phyloP scores from a whole-genome alignment of 2,888 invertebrate species.

The Epirrhoe alternata region DNA sequence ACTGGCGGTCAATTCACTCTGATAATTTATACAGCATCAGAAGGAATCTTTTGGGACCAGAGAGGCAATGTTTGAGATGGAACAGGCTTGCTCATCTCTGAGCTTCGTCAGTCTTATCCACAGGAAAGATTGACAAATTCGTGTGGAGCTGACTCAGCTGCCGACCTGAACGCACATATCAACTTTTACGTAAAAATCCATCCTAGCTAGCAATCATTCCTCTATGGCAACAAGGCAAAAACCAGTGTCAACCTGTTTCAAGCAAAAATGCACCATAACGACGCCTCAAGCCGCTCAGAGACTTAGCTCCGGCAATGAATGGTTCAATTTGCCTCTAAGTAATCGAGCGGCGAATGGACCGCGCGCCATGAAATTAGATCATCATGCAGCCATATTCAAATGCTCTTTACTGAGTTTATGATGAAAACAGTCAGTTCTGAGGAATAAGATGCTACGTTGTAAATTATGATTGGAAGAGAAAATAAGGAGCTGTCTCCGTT shows the following conservation, averaged over 20 bases:
- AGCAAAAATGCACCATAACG: slow-evolving; percentile 19
- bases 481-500: neutral
- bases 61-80: neutral
- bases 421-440: slow-evolving; percentile 22
- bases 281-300: slow-evolving; percentile 44
- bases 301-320: slow-evolving; percentile 68
- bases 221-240: neutral
- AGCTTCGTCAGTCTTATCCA: too few species aligned
- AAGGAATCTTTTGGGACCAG: too few species aligned
- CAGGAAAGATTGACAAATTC: too few species aligned
- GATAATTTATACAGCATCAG: too few species aligned
- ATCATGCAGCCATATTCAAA: slow-evolving; percentile 57
- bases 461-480: neutral
- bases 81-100: neutral
- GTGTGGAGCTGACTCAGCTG: too few species aligned
- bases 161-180: too few species aligned
- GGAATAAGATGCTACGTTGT: slow-evolving; percentile 7
- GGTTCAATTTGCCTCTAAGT: slow-evolving; percentile 76
- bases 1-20: too few species aligned
- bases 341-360: slow-evolving; percentile 78
- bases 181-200: too few species aligned
- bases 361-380: slow-evolving; percentile 78
- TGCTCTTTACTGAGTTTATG: slow-evolving; percentile 29
- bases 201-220: too few species aligned
- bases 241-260: slow-evolving; percentile 21